Evolutionary conservation across 2,113 vertebrate species (phyloP), one percentile per base, ranked within the genome.

Genomic region (Lepus americanus): DNA sequence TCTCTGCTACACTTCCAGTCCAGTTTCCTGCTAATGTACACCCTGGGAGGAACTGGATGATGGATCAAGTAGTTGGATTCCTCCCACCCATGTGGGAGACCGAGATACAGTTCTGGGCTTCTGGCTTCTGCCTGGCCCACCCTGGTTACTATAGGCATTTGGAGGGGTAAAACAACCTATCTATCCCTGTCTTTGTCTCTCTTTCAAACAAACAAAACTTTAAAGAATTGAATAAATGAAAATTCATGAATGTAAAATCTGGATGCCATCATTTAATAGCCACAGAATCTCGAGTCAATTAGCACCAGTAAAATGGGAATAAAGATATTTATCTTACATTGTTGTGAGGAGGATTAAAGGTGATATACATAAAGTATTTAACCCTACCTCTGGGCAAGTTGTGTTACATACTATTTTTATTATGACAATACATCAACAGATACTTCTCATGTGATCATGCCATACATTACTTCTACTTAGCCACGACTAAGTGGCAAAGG

Each of bases 231-330:
- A 27, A 81, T 1, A 93, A 63, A 88, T 69, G 76, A 89, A 86
- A 91, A 73, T 67, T 87, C 31, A 31, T 79, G 27, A 69, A 59
- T 90, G 90, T 92, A 96, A 95, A 90, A 51, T 79, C 69, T 92
- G 79, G 70, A 89, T 91, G 94, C 61, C 39, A 63, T 84, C 49
- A 83, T 17, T 90, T 78, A 90, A 63, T 70, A 91, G 61, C 16
- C 49, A 70, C 77, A 88, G 49, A 22, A 86, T 82, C 7, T 49
- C 51, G 6, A 95, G 89, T 13, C 82, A 94, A 63, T 59, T 76
- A 91, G 67, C 5, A 0, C 23, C 61, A 80, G 9, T 66, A 92
- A 91, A 96, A 95, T 76, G 23, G 29, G 36, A 49, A 66, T 85
- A 91, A 73, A 67, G 51, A 77, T 12, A 84, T 22, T 66, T 77